Percentiles rank a stretch among this genome's conserved stretches.
Evolutionary conservation across 2,888 invertebrate species (phyloP).

Genomic region (Heteromurus nitidus): DNA sequence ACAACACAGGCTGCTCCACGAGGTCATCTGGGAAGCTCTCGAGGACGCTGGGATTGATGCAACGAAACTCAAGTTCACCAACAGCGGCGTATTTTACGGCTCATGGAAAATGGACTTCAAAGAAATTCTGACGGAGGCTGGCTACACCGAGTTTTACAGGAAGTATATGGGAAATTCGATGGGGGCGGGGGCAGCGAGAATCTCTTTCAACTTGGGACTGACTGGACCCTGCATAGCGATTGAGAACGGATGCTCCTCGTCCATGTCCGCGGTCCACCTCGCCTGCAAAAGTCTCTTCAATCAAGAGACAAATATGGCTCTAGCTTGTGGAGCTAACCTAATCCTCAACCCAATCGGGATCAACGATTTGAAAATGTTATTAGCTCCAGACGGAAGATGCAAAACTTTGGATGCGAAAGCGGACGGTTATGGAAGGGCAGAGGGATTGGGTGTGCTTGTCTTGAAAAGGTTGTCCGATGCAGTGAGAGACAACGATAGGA

Average conservation of each 20-base stretch:
- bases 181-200: slow-evolving; percentile 36
- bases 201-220: slow-evolving; percentile 35
- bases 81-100: slow-evolving; percentile 16
- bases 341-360: slow-evolving; percentile 41
- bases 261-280: slow-evolving; percentile 42
- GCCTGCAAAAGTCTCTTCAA: slow-evolving; percentile 25
- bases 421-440: slow-evolving; percentile 75
- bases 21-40: slow-evolving; percentile 20
- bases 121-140: background rate
- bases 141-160: slow-evolving; percentile 14
- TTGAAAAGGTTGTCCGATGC: slow-evolving; percentile 74
- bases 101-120: slow-evolving; percentile 29
- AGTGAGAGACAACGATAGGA: slow-evolving; percentile 63
- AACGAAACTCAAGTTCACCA: background rate
- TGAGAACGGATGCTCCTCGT: slow-evolving; percentile 48
- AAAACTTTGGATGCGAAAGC: slow-evolving; percentile 74
- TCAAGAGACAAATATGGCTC: slow-evolving; percentile 42
- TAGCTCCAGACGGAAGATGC: slow-evolving; percentile 69
- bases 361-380: slow-evolving; percentile 13
- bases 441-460: slow-evolving; percentile 74
- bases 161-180: slow-evolving; percentile 53
- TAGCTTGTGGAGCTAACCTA: slow-evolving; percentile 63
- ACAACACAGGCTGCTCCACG: slow-evolving; percentile 9
- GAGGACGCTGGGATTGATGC: slow-evolving; percentile 21
- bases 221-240: slow-evolving; percentile 52